phyloP scores from a whole-genome alignment of 2,888 invertebrate species.

The Sarcophaga carnaria region DNA sequence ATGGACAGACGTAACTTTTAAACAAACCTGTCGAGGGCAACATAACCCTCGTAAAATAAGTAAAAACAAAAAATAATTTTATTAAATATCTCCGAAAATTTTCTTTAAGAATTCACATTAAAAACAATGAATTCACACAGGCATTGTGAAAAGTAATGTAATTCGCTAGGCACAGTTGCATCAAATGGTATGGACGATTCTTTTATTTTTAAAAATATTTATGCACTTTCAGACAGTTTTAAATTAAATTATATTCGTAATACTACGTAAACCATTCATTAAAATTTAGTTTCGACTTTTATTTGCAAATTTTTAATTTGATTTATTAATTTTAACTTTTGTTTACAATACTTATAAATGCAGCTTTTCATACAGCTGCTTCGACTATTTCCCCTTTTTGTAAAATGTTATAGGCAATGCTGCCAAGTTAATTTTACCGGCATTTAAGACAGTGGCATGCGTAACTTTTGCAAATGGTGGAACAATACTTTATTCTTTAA shows the following conservation, averaged over 20 bases:
- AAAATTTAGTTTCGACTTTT: too few relatives aligned
- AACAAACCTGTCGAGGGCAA: conserved; percentile 95
- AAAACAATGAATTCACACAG: conserved; percentile 60
- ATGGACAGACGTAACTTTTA: conserved; percentile 92
- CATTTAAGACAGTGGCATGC: not conserved
- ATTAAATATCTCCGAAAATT: not conserved
- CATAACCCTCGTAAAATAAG: conserved; percentile 83
- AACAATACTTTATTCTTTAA: not conserved
- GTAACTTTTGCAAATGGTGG: not conserved
- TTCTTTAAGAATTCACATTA: conserved; percentile 17
- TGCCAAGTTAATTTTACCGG: conserved; percentile 48
- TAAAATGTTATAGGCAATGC: conserved; percentile 29
- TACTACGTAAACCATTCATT: too few relatives aligned
- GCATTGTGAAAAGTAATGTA: conserved; percentile 37
- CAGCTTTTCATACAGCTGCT: conserved; percentile 15
- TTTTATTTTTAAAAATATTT: not conserved
- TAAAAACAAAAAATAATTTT: not conserved
- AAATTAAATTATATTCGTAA: too few relatives aligned
- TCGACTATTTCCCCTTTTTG: conserved; percentile 11
- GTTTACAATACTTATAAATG: conserved; percentile 26
- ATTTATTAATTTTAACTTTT: conserved; percentile 5
- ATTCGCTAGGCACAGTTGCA: conserved; percentile 45
- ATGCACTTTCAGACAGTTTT: too few relatives aligned
- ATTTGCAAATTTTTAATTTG: not conserved
- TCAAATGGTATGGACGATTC: conserved; percentile 26